Conservation (phyloP, 2,888 invertebrate species). For the Pristionchus fissidentatus region DNA sequence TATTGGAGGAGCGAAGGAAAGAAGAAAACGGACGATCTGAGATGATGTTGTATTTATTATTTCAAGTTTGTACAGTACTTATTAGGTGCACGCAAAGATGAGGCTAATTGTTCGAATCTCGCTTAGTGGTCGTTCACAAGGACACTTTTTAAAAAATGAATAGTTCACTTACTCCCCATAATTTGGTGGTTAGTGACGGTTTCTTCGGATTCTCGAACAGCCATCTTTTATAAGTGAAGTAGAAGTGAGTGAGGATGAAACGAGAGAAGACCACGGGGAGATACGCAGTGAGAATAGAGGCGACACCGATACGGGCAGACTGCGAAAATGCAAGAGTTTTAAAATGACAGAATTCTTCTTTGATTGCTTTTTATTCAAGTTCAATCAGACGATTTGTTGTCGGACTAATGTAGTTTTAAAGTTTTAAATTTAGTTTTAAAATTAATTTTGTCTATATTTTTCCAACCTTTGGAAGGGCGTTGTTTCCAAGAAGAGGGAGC, state of each 20-base stretch:
- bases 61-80: not conserved
- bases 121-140: not conserved
- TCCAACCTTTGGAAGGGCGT: not conserved
- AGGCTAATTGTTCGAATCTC: not conserved
- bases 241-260: slow-evolving; percentile 59
- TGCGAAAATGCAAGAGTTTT: not conserved
- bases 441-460: not conserved
- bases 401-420: not conserved
- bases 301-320: slow-evolving; percentile 28
- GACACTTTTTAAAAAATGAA: not conserved
- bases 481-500: not conserved
- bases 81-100: not conserved
- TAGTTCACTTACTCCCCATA: slow-evolving; percentile 64
- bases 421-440: not conserved
- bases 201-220: slow-evolving; percentile 69
- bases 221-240: slow-evolving; percentile 70
- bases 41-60: not conserved
- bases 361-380: not conserved
- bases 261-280: slow-evolving; percentile 60
- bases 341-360: not conserved
- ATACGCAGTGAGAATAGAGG: slow-evolving; percentile 53
- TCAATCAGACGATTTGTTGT: too few relatives aligned
- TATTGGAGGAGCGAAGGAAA: slow-evolving; percentile 58
- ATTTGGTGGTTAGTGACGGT: slow-evolving; percentile 64
- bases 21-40: slow-evolving; percentile 55